These are phyloP conservation scores for Manis javanica DNA, from an alignment of 2,797 vertebrate genomes.

Conservation along the genomic window DNA sequence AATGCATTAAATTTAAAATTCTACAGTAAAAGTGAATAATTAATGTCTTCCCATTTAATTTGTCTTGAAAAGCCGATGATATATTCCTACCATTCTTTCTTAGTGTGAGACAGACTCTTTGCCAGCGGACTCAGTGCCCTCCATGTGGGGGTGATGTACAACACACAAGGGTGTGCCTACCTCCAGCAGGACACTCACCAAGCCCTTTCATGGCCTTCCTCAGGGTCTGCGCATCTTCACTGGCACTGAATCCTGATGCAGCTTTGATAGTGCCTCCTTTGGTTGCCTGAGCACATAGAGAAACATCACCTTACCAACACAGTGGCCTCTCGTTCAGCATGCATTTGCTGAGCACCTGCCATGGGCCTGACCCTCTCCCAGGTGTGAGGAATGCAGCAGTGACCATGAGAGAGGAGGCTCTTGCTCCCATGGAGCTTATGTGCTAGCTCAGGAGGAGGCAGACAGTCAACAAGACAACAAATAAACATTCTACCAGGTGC, in stretches of 20 bases:
- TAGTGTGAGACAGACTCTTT: not conserved
- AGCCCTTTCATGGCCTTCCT: slow-evolving; percentile 95
- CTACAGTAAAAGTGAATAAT: not conserved
- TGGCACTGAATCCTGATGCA: slow-evolving; percentile 89
- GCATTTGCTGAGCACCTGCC: not conserved
- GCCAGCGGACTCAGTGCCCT: not conserved
- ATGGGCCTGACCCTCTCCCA: not conserved
- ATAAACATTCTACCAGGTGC: not conserved
- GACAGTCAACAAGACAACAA: not conserved
- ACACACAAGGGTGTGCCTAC: not conserved
- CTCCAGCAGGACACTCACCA: slow-evolving; percentile 87
- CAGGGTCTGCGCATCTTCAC: slow-evolving; percentile 90
- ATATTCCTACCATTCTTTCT: not conserved
- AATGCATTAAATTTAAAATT: not conserved
- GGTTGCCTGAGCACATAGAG: slow-evolving; percentile 80
- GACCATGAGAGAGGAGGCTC: not conserved
- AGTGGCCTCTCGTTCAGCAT: not conserved
- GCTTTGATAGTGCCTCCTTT: slow-evolving; percentile 91
- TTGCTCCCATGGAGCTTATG: not conserved
- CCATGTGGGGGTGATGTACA: not conserved
- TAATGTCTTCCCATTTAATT: not conserved
- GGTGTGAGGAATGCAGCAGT: not conserved
- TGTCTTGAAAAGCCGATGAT: not conserved
- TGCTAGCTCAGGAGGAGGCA: not conserved
- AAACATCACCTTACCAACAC: not conserved